Evolutionary conservation across 2,113 vertebrate genomes (phyloP).

Genomic region (Gymnogyps californianus): DNA sequence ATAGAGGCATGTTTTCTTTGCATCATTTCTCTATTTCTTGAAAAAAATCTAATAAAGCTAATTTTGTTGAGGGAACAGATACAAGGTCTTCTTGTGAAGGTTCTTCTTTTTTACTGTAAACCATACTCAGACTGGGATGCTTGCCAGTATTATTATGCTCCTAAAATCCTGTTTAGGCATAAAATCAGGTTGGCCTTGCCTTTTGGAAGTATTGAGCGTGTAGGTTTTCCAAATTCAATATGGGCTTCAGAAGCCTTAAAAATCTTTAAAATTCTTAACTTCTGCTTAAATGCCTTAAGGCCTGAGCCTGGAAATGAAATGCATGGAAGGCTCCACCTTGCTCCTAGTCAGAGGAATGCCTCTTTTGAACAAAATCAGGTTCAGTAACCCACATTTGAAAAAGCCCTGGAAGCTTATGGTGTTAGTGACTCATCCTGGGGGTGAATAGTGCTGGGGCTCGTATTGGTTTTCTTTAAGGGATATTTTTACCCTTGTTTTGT

Average conservation of each 20-base stretch:
- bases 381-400: neutral
- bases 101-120: neutral
- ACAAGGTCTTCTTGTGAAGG: neutral
- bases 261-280: neutral
- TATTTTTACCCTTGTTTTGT: constrained; percentile 27
- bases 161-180: neutral
- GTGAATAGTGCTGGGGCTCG: neutral
- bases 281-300: neutral
- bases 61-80: neutral
- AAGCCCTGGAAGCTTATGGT: neutral
- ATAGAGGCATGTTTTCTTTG: neutral
- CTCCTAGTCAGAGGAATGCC: neutral
- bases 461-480: neutral
- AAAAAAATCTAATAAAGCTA: neutral
- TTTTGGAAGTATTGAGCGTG: neutral
- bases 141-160: neutral
- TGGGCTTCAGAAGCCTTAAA: neutral
- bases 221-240: neutral
- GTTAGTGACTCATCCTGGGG: neutral
- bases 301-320: neutral
- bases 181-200: neutral
- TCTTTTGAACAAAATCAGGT: neutral
- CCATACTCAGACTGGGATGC: neutral
- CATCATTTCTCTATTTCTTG: neutral
- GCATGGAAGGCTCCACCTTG: neutral